phyloP scores from a whole-genome alignment of 2,113 vertebrate genomes.

The Aplodontia rufa region DNA sequence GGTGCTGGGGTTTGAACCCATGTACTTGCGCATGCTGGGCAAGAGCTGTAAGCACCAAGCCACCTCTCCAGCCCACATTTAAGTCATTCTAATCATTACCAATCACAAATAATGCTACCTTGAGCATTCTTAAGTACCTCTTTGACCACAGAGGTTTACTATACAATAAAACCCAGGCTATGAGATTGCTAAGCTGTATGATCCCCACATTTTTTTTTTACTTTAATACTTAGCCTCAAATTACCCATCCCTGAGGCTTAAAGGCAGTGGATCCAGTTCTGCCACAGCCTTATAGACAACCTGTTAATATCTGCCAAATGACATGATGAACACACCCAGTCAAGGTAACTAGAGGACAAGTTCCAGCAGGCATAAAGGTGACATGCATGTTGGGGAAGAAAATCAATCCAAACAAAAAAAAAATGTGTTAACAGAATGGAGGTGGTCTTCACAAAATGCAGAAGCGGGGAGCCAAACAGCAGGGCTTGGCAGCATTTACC shows the following conservation, averaged over 20 bases:
- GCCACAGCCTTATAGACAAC: not conserved
- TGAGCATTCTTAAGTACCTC: not conserved
- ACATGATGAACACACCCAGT: not conserved
- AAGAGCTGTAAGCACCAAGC: too few species aligned
- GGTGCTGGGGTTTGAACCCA: too few species aligned
- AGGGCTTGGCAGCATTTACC: not conserved
- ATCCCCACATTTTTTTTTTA: not conserved
- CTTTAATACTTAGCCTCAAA: conserved; percentile 14
- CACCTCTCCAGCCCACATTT: too few species aligned
- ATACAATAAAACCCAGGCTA: conserved; percentile 15
- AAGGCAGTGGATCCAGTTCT: not conserved
- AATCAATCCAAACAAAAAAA: conserved; percentile 27
- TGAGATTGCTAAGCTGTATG: not conserved
- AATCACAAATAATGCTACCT: not conserved
- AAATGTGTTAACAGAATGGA: conserved; percentile 36
- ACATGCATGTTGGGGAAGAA: conserved; percentile 1
- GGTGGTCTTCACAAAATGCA: not conserved
- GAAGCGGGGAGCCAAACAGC: not conserved
- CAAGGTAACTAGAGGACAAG: conserved; percentile 36
- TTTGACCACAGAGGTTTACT: not conserved
- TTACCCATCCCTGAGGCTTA: not conserved
- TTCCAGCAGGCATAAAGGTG: not conserved
- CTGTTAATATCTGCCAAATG: not conserved
- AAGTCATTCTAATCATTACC: not conserved
- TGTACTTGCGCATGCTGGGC: too few species aligned